Evolutionary conservation across 2,888 invertebrate species (phyloP), one percentile per base, ranked within the genome.

Genomic region (Leptothorax acervorum): DNA sequence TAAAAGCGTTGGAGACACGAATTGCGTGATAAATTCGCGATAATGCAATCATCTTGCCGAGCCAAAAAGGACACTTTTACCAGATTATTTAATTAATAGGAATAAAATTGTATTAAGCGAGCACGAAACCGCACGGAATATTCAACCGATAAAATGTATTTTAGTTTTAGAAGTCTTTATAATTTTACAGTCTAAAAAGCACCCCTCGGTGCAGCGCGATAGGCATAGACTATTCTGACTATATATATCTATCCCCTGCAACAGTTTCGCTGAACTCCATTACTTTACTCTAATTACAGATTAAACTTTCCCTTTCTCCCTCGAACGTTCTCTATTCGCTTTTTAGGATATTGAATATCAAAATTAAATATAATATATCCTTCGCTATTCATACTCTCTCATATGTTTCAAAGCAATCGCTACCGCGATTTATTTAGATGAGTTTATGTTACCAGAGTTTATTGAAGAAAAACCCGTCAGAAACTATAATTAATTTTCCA

Each of bases 221-320:
- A 42, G 31, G n/a, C 2, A 57, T 68, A 57, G 23, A 78, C 68
- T 68, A 68, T 15, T 31, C 28, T 57, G 28, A 55, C 39, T 76
- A 65, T 63, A 51, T 63, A 66, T 28, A 76, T 35, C 15, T 39
- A 65, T 18, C 53, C 8, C 18, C 18, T 31, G 45, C n/a, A 66
- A n/a, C 9, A 60, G 48, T 28, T 48, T 48, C 31, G 4, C 35
- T 57, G 39, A 70, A 60, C 15, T 48, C 28, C 4, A 71, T 79
- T 79, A 48, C 28, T 81, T 60, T 39, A 31, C 31, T 78, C 18
- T 71, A 81, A 71, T 71, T 48, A 60, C 60, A 35, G 42, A 70
- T 79, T 70, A 79, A 79, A 48, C 48, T 66, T 45, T n/a, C n/a
- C 4, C 53, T 76, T 35, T 42, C 55, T 12, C 39, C 12, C 18